These are phyloP conservation scores for Choloepus didactylus DNA, from an alignment of 2,797 vertebrate genomes.

Conservation along the genomic window DNA sequence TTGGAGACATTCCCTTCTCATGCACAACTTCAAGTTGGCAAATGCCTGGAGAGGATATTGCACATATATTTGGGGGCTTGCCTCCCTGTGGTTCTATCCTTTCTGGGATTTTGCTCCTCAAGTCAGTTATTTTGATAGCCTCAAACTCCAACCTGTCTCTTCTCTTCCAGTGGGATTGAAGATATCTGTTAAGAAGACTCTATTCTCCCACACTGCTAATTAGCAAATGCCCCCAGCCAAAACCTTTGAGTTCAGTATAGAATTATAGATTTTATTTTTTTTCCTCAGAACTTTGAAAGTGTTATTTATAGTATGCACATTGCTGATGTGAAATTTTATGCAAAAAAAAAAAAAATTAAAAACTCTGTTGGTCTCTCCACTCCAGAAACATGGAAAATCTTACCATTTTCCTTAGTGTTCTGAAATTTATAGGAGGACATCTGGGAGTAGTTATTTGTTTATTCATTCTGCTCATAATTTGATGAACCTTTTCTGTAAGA, in stretches of 20 bases:
- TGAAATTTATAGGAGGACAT: background rate
- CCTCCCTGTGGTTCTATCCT: background rate
- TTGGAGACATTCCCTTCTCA: background rate
- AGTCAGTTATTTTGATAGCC: background rate
- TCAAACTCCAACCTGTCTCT: background rate
- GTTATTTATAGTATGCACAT: background rate
- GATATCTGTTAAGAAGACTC: background rate
- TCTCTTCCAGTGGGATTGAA: background rate
- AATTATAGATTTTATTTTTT: background rate
- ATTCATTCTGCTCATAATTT: background rate
- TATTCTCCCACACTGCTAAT: background rate
- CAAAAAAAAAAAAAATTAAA: background rate
- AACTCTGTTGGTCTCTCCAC: background rate
- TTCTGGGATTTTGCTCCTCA: background rate
- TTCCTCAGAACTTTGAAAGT: background rate
- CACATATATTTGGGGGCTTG: background rate
- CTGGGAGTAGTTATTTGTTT: background rate
- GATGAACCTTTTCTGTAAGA: background rate
- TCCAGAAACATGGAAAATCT: background rate
- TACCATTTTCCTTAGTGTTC: background rate
- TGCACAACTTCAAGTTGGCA: background rate
- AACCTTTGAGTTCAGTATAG: background rate
- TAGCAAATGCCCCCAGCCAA: background rate
- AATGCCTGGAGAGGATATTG: background rate
- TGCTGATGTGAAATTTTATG: background rate